Base-by-base conservation (phyloP, 2,113 vertebrate species). In the Erinaceus europaeus region DNA sequence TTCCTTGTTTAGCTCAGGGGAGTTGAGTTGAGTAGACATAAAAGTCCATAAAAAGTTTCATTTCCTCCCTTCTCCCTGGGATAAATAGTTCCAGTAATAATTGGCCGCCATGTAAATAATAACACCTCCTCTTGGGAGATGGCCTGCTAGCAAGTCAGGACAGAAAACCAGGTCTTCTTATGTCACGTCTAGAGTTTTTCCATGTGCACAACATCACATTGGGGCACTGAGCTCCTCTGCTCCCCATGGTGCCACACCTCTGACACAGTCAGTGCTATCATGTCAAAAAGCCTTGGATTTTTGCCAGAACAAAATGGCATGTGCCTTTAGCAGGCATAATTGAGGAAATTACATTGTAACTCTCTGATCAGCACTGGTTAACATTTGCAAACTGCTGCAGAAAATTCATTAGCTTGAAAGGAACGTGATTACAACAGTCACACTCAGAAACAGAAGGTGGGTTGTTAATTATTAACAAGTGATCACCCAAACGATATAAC, bases 381-480 rank as follows among this genome's bases (percentile, higher is more conserved):
- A 74, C 46, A 86, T 68, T 55, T 76, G 40, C 79, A 67, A 89
- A 72, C 6, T 50, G 46, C 71, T 80, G 20, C 79, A 64, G 72
- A 72, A 91, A 89, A 91, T 68, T 77, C 88, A 80, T 93, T 69
- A 85, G 61, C 61, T 88, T 88, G 83, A 76, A 69, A 94, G 73
- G 48, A 86, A 86, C 46, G 53, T 1, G 27, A 83, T 79, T 61
- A 46, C 0, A 68, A 48, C 15, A 18, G 52, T 61, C 12, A 5
- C 12, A 48, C 38, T 40, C 13, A 3, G 81, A 86, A 83, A 87
- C 71, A 87, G 79, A 89, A 92, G 85, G 50, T 34, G 15, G 38
- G 20, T 44, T 6, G 3, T 92, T 92, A 91, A 89, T 93, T 82
- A 90, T 94, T 93, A 89, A 92, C 75, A 64, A 76, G 65, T 80